A percentile compares a stretch with the other conserved stretches of the same genome.
phyloP scores from a whole-genome alignment of 2,888 invertebrate species.

The Dione vanillae region DNA sequence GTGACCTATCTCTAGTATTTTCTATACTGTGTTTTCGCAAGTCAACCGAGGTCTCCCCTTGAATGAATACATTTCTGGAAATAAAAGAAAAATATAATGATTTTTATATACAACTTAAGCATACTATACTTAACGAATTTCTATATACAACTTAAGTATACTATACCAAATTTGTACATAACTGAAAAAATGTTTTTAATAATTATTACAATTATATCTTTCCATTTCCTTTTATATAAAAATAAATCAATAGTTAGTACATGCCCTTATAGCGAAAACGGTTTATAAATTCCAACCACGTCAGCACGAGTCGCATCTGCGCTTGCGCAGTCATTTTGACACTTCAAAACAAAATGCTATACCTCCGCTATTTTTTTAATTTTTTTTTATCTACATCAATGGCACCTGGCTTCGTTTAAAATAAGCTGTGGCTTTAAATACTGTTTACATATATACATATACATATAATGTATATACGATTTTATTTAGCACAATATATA shows the following conservation, averaged over 20 bases:
- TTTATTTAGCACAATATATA: no score
- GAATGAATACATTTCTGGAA: no score
- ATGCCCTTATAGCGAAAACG: conserved; percentile 26
- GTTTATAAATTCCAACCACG: conserved; percentile 37
- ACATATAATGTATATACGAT: background rate
- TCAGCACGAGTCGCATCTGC: conserved; percentile 52
- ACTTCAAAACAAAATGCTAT: conserved; percentile 72
- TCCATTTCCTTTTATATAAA: background rate
- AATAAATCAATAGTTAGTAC: conserved; percentile 5
- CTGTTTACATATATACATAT: background rate
- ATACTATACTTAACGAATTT: no score
- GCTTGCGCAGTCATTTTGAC: conserved; percentile 78
- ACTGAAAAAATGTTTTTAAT: no score
- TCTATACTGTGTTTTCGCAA: no score
- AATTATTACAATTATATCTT: background rate
- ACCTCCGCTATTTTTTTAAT: conserved; percentile 44
- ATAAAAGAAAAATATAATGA: no score
- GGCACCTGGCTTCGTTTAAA: conserved; percentile 33
- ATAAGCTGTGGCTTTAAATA: background rate
- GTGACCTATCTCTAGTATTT: no score
- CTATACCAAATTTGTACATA: no score
- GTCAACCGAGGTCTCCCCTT: no score
- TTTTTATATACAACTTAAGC: no score
- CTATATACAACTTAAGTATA: no score
- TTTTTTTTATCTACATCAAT: conserved; percentile 36